Evolutionary conservation across 2,888 invertebrate species (phyloP).

Genomic region (Chrysopilus asiliformis): DNA sequence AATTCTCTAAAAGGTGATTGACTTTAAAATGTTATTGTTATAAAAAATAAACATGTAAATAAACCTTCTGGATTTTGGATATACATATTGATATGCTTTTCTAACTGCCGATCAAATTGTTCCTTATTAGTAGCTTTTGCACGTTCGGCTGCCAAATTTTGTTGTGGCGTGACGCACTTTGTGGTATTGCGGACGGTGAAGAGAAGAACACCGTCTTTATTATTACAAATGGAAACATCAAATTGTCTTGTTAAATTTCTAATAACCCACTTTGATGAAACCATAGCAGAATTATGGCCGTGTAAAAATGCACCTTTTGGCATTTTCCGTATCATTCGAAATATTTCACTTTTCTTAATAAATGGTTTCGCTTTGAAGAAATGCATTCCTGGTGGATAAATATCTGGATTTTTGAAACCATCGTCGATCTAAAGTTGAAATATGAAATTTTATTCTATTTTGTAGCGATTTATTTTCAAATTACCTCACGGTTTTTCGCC

Average conservation of each 20-base stretch:
- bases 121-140: slow-evolving; percentile 29
- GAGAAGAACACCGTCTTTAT: slow-evolving; percentile 16
- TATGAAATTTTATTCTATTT: too few relatives aligned
- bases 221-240: slow-evolving; percentile 26
- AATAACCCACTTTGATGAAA: slow-evolving; percentile 39
- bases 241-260: slow-evolving; percentile 39
- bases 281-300: slow-evolving; percentile 40
- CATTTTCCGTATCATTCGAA: slow-evolving; percentile 40
- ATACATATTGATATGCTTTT: slow-evolving; percentile 42
- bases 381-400: slow-evolving; percentile 40
- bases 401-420: slow-evolving; percentile 19
- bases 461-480: not conserved
- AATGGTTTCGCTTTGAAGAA: slow-evolving; percentile 40
- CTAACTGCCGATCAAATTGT: slow-evolving; percentile 41
- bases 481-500: slow-evolving; percentile 25
- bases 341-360: slow-evolving; percentile 43
- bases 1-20: slow-evolving; percentile 22
- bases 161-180: slow-evolving; percentile 24
- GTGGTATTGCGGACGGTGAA: slow-evolving; percentile 20
- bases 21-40: slow-evolving; percentile 4
- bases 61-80: slow-evolving; percentile 37
- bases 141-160: slow-evolving; percentile 26
- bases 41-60: slow-evolving; percentile 3
- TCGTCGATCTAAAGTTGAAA: slow-evolving; percentile 8
- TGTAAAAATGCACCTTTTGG: slow-evolving; percentile 46